Conservation (phyloP, 2,888 invertebrate genomes). For the Pollenia angustigena region DNA sequence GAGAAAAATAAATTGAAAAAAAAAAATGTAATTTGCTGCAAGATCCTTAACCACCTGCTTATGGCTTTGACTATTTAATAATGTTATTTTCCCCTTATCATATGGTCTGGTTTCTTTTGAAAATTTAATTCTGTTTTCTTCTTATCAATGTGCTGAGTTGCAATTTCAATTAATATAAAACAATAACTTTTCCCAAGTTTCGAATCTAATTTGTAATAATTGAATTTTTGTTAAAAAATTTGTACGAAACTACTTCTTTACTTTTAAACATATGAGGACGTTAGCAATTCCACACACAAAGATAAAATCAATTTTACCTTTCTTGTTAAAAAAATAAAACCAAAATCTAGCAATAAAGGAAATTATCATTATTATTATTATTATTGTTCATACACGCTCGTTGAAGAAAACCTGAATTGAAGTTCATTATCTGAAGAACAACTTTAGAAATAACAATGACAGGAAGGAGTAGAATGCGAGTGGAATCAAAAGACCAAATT, state of each 20-base stretch:
- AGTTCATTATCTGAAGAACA: conserved; percentile 41
- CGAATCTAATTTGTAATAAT: conserved; percentile 66
- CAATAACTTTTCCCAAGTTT: conserved; percentile 60
- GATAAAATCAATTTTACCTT: conserved; percentile 58
- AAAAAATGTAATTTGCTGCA: not conserved
- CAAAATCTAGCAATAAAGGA: conserved; percentile 23
- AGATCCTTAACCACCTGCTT: not conserved
- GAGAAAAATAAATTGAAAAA: too few species aligned
- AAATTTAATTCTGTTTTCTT: conserved; percentile 42
- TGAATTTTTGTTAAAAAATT: conserved; percentile 69
- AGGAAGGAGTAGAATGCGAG: not conserved
- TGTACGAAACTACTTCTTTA: conserved; percentile 33
- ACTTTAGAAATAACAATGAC: conserved; percentile 18
- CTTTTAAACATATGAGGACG: conserved; percentile 11
- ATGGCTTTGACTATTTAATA: not conserved
- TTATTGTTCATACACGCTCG: conserved; percentile 9
- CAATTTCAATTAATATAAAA: conserved; percentile 66
- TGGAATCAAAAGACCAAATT: conserved; percentile 10
- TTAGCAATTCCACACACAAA: conserved; percentile 37
- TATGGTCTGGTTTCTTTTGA: not conserved
- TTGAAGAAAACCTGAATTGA: conserved; percentile 27
- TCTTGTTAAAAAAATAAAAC: conserved; percentile 24
- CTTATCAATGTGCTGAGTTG: conserved; percentile 20
- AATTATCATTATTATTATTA: conserved; percentile 44
- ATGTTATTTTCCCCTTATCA: not conserved